phyloP scores from a whole-genome alignment of 37 sponge, comb jelly and placozoan genomes.

The Chondrosia reniformis region DNA sequence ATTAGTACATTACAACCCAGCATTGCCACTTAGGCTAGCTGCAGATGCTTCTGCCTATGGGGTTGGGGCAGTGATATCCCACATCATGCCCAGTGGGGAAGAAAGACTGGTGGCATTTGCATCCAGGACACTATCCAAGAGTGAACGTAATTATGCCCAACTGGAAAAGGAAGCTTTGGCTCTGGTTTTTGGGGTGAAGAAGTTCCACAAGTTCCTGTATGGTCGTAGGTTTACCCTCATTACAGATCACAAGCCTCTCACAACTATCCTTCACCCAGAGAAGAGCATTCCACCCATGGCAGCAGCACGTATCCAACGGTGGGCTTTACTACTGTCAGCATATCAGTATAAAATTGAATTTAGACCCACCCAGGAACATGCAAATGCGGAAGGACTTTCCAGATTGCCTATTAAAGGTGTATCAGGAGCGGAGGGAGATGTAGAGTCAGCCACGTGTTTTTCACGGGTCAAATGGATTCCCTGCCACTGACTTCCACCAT shows the following conservation, averaged over 20 bases:
- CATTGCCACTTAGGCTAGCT: conserved; percentile 7
- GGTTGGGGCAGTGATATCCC: conserved; percentile 17
- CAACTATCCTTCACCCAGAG: neutral
- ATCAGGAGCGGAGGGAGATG: neutral
- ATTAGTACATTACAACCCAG: conserved; percentile 14
- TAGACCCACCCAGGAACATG: conserved; percentile 2
- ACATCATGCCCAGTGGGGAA: neutral
- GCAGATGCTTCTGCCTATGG: conserved; percentile 36
- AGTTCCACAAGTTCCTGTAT: conserved; percentile 13
- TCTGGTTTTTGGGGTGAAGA: conserved; percentile 6
- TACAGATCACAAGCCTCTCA: conserved; percentile 28
- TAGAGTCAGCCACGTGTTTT: conserved; percentile 1
- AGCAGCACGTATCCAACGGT: conserved; percentile 27
- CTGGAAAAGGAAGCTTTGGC: conserved; percentile 28
- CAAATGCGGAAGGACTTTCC: conserved; percentile 19
- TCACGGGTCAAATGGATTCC: neutral
- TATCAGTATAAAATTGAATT: conserved; percentile 26
- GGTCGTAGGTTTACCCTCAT: conserved; percentile 19
- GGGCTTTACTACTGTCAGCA: conserved; percentile 25
- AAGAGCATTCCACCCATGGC: conserved; percentile 17
- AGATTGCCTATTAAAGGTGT: neutral
- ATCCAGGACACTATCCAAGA: conserved; percentile 18
- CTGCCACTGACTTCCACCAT: neutral
- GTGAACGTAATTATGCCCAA: neutral
- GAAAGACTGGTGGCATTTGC: conserved; percentile 23